Conservation (phyloP, 2,888 invertebrate species). For the Agrilus cyanescens region DNA sequence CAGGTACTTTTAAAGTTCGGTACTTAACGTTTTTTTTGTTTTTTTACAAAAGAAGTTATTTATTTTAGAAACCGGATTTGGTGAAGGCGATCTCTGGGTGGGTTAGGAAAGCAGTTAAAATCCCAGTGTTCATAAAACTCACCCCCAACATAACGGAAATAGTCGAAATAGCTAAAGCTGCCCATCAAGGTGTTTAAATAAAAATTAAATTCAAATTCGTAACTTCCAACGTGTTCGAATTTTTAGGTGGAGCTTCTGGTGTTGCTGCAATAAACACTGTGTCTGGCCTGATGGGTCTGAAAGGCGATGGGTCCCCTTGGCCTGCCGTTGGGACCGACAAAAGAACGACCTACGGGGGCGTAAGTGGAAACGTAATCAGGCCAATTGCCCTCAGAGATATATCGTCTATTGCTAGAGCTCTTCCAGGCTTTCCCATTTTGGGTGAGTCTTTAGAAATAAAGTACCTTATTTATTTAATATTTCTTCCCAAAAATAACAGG, state of each 20-base stretch:
- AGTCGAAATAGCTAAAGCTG: conserved; percentile 77
- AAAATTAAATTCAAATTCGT: no score
- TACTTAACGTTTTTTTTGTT: background rate
- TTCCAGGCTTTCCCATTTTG: conserved; percentile 85
- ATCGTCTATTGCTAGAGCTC: conserved; percentile 68
- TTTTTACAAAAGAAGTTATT: background rate
- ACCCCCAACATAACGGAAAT: conserved; percentile 98
- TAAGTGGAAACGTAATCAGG: conserved; percentile 82
- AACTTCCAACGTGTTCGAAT: background rate
- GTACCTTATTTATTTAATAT: background rate
- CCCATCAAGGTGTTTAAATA: conserved; percentile 56
- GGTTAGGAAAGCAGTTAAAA: conserved; percentile 75
- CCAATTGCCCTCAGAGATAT: conserved; percentile 90
- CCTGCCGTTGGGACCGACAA: conserved; percentile 75
- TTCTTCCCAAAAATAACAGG: conserved; percentile 15
- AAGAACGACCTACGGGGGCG: conserved; percentile 87
- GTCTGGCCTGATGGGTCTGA: conserved; percentile 84
- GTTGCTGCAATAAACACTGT: conserved; percentile 98
- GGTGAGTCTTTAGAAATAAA: conserved; percentile 40
- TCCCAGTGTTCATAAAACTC: conserved; percentile 94
- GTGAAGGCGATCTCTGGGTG: conserved; percentile 84
- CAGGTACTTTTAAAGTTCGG: conserved; percentile 46
- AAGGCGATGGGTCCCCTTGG: conserved; percentile 77
- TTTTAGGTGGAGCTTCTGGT: conserved; percentile 76
- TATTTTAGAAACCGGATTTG: conserved; percentile 62